A percentile compares a stretch with the other conserved stretches of the same genome.
Evolutionary conservation across 2,888 invertebrate species (phyloP).

Genomic region (Dicroscelio sp.): DNA sequence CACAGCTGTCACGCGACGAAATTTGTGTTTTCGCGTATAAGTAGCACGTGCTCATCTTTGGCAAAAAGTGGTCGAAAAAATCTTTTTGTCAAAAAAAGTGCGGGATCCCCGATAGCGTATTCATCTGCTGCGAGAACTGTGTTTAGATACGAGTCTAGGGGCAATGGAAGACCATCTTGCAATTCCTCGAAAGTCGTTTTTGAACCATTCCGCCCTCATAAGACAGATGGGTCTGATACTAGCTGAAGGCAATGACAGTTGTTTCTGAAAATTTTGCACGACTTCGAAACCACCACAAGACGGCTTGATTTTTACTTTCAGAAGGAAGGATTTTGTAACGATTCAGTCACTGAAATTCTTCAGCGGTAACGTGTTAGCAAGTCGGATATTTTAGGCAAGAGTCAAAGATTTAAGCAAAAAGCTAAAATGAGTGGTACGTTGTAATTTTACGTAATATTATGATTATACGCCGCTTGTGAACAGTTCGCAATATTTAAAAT

Average conservation of each 20-base stretch:
- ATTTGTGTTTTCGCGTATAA: conserved; percentile 67
- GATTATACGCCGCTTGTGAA: too few species aligned
- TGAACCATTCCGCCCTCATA: conserved; percentile 69
- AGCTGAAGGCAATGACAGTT: conserved; percentile 80
- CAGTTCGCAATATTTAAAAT: too few species aligned
- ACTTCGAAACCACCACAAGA: not conserved
- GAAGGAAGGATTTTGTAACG: conserved; percentile 39
- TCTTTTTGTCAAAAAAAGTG: conserved; percentile 30
- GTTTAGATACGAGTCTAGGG: conserved; percentile 75
- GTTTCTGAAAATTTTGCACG: conserved; percentile 68
- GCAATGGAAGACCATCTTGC: conserved; percentile 39
- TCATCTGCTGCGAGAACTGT: conserved; percentile 60
- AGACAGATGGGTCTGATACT: conserved; percentile 75
- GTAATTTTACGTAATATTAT: too few species aligned
- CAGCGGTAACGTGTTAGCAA: conserved; percentile 1
- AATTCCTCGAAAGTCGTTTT: conserved; percentile 73
- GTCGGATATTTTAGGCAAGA: not conserved
- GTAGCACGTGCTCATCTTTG: conserved; percentile 78
- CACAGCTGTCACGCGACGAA: conserved; percentile 77
- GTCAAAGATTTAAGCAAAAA: conserved; percentile 46
- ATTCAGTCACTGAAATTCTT: conserved; percentile 24
- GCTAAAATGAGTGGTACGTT: too few species aligned
- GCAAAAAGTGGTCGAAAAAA: conserved; percentile 66
- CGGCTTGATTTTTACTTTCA: conserved; percentile 39
- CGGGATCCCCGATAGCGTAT: conserved; percentile 44